A percentile compares a stretch with the other conserved stretches of the same genome.
Evolutionary conservation across 92 coral and sea anemone species (phyloP).

Genomic region (Epizoanthus illoricatus): DNA sequence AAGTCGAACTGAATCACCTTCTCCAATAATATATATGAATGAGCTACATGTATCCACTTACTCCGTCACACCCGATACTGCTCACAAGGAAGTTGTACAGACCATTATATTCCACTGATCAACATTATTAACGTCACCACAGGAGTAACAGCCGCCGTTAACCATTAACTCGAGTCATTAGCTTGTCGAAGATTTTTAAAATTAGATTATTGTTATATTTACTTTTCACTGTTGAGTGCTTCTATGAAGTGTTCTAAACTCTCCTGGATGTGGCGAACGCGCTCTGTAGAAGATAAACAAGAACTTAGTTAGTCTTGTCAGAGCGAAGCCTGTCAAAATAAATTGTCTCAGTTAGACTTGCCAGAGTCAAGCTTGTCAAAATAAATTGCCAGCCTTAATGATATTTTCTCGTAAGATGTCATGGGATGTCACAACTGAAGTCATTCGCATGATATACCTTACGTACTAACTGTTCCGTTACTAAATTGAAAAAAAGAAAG

Average conservation of each 20-base stretch:
- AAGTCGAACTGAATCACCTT: not conserved
- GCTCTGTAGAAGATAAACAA: constrained; percentile 61
- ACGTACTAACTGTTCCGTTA: too few relatives aligned
- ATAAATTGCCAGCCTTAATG: too few relatives aligned
- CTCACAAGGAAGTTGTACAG: not conserved
- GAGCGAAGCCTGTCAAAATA: too few relatives aligned
- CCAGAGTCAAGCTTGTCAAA: too few relatives aligned
- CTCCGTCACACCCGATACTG: not conserved
- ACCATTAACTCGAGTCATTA: not conserved
- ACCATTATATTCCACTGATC: not conserved
- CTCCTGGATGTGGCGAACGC: constrained; percentile 98
- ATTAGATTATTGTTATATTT: not conserved
- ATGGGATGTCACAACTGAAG: too few relatives aligned
- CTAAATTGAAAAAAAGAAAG: too few relatives aligned
- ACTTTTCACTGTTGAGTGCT: constrained; percentile 92
- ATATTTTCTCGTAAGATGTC: too few relatives aligned
- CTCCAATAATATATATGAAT: not conserved
- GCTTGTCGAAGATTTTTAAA: not conserved
- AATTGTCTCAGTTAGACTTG: too few relatives aligned
- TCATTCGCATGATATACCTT: too few relatives aligned
- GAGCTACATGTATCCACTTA: not conserved
- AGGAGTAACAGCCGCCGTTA: not conserved
- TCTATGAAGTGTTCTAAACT: constrained; percentile 97
- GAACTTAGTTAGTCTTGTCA: not conserved
- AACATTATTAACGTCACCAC: not conserved